Evolutionary conservation across 2,113 vertebrate genomes (phyloP), one percentile per base, ranked within the genome.

Genomic region (Naja naja): DNA sequence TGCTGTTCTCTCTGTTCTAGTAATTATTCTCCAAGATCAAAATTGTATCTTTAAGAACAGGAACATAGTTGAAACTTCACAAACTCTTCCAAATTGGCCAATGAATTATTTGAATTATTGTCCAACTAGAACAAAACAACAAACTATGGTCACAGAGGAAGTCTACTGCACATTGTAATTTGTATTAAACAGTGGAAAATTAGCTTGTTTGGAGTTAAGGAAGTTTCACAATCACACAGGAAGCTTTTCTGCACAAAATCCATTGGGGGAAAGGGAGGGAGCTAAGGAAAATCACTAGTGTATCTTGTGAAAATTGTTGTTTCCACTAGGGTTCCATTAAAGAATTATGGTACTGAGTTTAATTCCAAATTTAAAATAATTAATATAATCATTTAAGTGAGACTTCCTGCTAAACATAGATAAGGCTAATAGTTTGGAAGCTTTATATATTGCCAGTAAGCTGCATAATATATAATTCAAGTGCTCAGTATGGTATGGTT

Each of bases 11-110:
- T 96, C 94, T 93, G 53, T 97, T 97, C 96, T 97, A 97, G 97
- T 97, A 97, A 98, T 98, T 97, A 97, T 97, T 95, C 97, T 97
- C 96, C 96, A 87, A 96, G 95, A 97, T 97, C 90, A 96, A 97
- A 97, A 96, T 94, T 88, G 52, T 94, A 94, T 87, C 94, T 95
- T 30, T 81, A 89, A 1, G 25, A 94, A 49, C 90, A 93, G 93
- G 91, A 93, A 93, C 91, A 97, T 7, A 95, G 96, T 94, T 56
- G 90, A 94, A 96, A 94, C 54, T 74, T 90, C 3, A 85, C 92
- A 52, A 27, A 45, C 9, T 2, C 90, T 30, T 91, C 89, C 90
- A 91, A 94, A 92, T 16, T 53, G 91, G 0, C 9, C 9, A 56
- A 64, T 92, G 53, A 8, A 81, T 27, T 64, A 1, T 69, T 47